Base-by-base conservation (phyloP, 1,140 invertebrate species). In the Hetaerina americana region DNA sequence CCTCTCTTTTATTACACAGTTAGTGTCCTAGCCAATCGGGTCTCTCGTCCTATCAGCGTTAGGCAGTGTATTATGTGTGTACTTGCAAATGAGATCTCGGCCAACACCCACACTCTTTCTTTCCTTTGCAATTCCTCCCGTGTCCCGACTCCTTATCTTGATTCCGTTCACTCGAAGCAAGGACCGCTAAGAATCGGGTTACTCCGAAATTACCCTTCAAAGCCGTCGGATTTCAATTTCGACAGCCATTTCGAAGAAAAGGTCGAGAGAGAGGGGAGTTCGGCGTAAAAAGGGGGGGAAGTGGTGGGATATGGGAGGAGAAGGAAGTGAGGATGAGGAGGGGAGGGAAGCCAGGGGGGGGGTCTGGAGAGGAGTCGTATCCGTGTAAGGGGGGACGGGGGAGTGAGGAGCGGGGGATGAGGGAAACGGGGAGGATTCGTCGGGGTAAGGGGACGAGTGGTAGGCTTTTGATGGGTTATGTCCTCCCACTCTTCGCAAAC, bases 171-270 rank as follows among this genome's bases (percentile, higher is more conserved):
- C 2, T 57, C 22, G 40, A n/a, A 12, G 40, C 40, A 10, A 57
- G 40, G 40, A 57, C 40, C 69, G 27, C 26, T 70, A 70, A 70
- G 73, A 72, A 74, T 74, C 66, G 73, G 73, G 73, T 74, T 74
- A 74, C 27, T 68, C 72, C 70, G 70, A 72, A 74, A 74, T 74
- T 74, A 73, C 71, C 72, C 72, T 73, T 73, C 72, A 73, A 73
- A 73, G 69, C 68, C 72, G 72, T 70, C 70, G 72, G 72, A 70
- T 73, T 73, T 70, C 72, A 73, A 73, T 73, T 73, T 73, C 72
- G n/a, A n/a, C n/a, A 73, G 69, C 72, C 70, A 70, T 73, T 73
- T 69, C 49, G 40, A 57, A 57, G 40, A 57, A 57, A 57, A 57
- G 40, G 40, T 18, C 6, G 31, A 18, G 18, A 18, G 31, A 6